These are phyloP conservation scores for Hecatera dysodea DNA, from an alignment of 2,888 invertebrate genomes.

Conservation along the genomic window DNA sequence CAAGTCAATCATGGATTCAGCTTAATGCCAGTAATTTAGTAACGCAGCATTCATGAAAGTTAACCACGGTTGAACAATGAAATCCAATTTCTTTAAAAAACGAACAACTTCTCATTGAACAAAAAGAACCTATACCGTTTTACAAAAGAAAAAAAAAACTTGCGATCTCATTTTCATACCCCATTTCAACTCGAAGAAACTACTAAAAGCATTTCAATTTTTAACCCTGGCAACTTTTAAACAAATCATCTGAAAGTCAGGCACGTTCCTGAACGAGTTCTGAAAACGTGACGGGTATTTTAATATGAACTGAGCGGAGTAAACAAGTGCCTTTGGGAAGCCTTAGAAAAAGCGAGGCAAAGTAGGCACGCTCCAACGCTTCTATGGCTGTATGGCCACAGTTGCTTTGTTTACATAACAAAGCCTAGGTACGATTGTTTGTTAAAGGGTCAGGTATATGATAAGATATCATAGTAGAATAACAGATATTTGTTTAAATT, in stretches of 20 bases:
- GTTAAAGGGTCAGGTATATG: background rate
- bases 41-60: background rate
- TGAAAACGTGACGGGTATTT: conserved; percentile 38
- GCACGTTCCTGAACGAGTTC: conserved; percentile 44
- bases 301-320: conserved; percentile 20
- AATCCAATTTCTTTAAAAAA: background rate
- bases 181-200: conserved; percentile 23
- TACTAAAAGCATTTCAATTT: conserved; percentile 41
- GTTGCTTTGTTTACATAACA: conserved; percentile 12
- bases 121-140: background rate
- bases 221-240: conserved; percentile 20
- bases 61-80: background rate
- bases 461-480: background rate
- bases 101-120: background rate
- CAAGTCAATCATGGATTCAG: no score
- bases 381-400: conserved; percentile 20
- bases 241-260: conserved; percentile 24
- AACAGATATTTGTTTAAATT: no score
- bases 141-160: background rate
- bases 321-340: conserved; percentile 31
- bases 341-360: conserved; percentile 26
- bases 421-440: background rate
- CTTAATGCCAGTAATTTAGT: background rate
- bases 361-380: background rate
- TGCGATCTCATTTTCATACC: conserved; percentile 3